Percentiles rank a stretch among this genome's conserved stretches.
These are phyloP conservation scores for Troides aeacus DNA, from an alignment of 2,888 invertebrate genomes.

Conservation along the genomic window DNA sequence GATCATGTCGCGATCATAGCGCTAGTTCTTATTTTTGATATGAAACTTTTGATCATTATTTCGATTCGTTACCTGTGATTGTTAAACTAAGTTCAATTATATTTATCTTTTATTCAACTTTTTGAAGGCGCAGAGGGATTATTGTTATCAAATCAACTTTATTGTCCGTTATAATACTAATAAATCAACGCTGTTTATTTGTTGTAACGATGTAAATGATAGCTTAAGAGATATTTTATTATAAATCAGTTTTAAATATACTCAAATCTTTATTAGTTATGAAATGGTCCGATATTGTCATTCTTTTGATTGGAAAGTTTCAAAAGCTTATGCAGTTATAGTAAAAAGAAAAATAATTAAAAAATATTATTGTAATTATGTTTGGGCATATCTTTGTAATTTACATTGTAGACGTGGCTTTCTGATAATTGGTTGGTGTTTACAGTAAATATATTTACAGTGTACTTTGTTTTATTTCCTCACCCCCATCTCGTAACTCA, in stretches of 20 bases:
- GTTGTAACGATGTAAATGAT: background rate
- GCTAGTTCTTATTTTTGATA: slow-evolving; percentile 14
- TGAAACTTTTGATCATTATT: background rate
- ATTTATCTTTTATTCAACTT: too few species aligned
- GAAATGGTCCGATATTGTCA: background rate
- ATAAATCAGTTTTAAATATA: background rate
- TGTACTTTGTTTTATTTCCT: slow-evolving; percentile 10
- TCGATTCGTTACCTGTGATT: slow-evolving; percentile 1
- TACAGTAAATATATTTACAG: slow-evolving; percentile 26
- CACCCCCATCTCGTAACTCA: background rate
- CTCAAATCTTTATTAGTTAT: background rate
- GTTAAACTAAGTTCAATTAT: background rate
- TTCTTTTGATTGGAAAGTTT: too few species aligned
- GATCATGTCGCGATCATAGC: background rate
- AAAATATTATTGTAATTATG: background rate
- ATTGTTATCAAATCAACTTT: background rate
- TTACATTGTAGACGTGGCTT: slow-evolving; percentile 29
- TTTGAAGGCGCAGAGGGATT: background rate
- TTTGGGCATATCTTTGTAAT: slow-evolving; percentile 26
- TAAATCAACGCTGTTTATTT: background rate
- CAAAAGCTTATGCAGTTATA: background rate
- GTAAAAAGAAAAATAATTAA: background rate
- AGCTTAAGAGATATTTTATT: background rate
- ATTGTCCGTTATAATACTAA: background rate
- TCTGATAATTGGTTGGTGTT: slow-evolving; percentile 29